These are phyloP conservation scores for Elanus axillaris DNA, from an alignment of 2,113 vertebrate species.

Conservation along the genomic window DNA sequence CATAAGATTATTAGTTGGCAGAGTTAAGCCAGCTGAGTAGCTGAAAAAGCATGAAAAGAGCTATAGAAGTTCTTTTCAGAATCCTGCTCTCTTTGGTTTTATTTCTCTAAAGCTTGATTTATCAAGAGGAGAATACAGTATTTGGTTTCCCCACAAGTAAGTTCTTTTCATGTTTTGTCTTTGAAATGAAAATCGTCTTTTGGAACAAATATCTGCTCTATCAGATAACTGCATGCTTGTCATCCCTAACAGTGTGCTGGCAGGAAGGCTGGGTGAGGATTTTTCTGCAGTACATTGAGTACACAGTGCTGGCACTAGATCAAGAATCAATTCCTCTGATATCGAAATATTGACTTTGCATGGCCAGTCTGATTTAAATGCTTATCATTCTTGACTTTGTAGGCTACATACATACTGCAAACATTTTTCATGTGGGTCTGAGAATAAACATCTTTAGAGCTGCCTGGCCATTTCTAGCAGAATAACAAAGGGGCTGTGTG, in stretches of 20 bases:
- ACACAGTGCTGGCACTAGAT: slow-evolving; percentile 54
- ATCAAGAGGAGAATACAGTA: slow-evolving; percentile 58
- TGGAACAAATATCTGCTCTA: slow-evolving; percentile 55
- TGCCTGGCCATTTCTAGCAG: not conserved
- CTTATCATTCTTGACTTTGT: slow-evolving; percentile 63
- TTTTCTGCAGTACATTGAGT: slow-evolving; percentile 58
- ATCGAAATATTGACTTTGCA: slow-evolving; percentile 66
- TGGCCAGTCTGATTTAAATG: slow-evolving; percentile 61
- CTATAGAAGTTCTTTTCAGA: slow-evolving; percentile 54
- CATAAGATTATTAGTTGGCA: slow-evolving; percentile 23
- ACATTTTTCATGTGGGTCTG: slow-evolving; percentile 33
- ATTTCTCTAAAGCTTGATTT: slow-evolving; percentile 59
- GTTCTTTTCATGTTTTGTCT: slow-evolving; percentile 68
- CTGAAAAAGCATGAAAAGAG: slow-evolving; percentile 54
- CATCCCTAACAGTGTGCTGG: slow-evolving; percentile 44
- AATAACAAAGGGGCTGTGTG: slow-evolving; percentile 46
- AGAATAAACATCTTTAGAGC: slow-evolving; percentile 41
- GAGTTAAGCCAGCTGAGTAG: slow-evolving; percentile 37
- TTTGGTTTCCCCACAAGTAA: slow-evolving; percentile 66
- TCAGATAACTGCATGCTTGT: slow-evolving; percentile 62
- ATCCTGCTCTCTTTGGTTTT: slow-evolving; percentile 47
- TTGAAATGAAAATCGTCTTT: slow-evolving; percentile 74
- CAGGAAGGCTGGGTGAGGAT: slow-evolving; percentile 50
- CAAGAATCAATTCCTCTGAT: slow-evolving; percentile 66
- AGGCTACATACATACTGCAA: slow-evolving; percentile 31